phyloP scores from a whole-genome alignment of 2,113 vertebrate genomes.

The Ciconia boyciana region DNA sequence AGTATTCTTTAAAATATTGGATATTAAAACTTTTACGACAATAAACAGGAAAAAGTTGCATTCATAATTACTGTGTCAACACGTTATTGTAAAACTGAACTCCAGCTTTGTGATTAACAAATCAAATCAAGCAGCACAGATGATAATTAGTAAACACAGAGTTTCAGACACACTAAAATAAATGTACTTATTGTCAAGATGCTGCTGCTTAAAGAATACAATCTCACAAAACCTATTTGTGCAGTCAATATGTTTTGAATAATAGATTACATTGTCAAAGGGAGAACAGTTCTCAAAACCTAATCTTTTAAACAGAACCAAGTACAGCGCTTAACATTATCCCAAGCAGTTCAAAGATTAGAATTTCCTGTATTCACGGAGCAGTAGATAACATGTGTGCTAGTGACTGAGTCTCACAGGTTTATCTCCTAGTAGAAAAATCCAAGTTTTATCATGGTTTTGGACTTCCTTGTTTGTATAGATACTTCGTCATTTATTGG shows the following conservation, averaged over 20 bases:
- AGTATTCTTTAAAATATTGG: background rate
- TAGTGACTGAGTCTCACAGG: background rate
- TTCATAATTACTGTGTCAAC: background rate
- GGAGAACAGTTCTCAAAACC: background rate
- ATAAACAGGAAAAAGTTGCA: background rate
- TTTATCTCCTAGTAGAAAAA: background rate
- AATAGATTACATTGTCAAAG: background rate
- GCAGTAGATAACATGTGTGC: rapidly evolving
- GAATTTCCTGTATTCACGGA: background rate
- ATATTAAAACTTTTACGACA: background rate
- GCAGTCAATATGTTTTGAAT: background rate
- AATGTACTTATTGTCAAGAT: background rate
- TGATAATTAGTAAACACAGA: background rate
- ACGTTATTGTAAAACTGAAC: background rate
- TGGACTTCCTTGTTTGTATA: background rate
- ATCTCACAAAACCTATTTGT: background rate
- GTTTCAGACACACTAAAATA: background rate
- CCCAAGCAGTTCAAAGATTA: background rate
- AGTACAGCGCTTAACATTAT: background rate
- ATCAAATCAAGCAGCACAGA: background rate
- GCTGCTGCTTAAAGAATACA: background rate
- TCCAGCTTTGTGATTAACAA: background rate
- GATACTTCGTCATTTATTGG: background rate
- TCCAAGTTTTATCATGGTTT: background rate
- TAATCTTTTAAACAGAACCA: background rate